Base-by-base conservation (phyloP, 2,113 vertebrate species). In the Odobenus rosmarus region DNA sequence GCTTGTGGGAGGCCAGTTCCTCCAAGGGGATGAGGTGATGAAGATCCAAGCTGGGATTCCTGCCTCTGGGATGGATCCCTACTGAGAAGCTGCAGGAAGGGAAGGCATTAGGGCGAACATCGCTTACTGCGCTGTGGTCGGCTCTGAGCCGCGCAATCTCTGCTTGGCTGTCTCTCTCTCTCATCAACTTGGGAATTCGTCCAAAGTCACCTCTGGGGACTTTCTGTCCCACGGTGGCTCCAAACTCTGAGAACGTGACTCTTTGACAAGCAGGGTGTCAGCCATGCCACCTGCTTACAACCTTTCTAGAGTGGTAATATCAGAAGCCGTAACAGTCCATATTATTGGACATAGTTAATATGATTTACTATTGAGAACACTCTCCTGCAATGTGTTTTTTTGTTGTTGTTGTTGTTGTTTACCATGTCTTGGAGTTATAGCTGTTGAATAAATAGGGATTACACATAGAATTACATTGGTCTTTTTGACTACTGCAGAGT, bases 51-150 rank as follows among this genome's bases (percentile, higher is more conserved):
- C 36, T 1, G 24, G 26, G 14, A 3, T 49, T 76, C 26, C 49
- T 19, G 2, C 12, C 18, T 5, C 26, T 3, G 7, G 9, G 9
- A 6, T 18, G 57, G 64, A 36, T 12, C 39, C 57, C 8, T 21
- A 3, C 14, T 39, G 64, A 24, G 26, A 36, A 79, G 69, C 77
- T 28, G 15, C 1, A 4, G n/a, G 53, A 28, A 8, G 2, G 23
- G 82, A 53, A 4, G 2, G 53, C 33, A 0, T 5, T 1, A 3
- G 42, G 21, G 33, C 33, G 18, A 33, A 39, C 24, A 0, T 3
- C 1, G 1, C 2, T 16, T 18, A 33, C 21, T 1, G 59, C 4
- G 36, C 10, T 10, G 42, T 19, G 0, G 0, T 12, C 85, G 59
- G 64, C 88, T n/a, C 24, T 10, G 51, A 95, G 71, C 77, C 92